A percentile compares a stretch with the other conserved stretches of the same genome.
These are phyloP conservation scores for Diachrysia chrysitis DNA, from an alignment of 2,888 invertebrate species.

Conservation along the genomic window DNA sequence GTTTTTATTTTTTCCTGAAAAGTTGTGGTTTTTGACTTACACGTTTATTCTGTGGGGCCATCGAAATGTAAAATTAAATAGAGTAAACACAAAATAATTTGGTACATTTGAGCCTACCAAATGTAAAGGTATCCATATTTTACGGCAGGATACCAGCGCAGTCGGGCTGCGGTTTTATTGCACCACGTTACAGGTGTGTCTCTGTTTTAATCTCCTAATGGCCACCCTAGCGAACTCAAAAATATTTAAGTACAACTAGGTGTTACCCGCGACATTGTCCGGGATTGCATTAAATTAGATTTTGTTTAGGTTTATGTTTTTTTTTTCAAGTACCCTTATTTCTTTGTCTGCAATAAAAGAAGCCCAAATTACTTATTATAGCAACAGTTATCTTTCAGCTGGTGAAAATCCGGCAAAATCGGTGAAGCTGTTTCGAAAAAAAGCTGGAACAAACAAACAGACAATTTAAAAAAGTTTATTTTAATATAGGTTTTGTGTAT, in stretches of 20 bases:
- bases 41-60: too few species aligned
- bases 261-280: not conserved
- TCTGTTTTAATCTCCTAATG: slow-evolving; percentile 84
- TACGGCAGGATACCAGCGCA: slow-evolving; percentile 54
- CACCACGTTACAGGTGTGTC: slow-evolving; percentile 76
- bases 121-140: slow-evolving; percentile 63
- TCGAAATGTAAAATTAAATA: not conserved
- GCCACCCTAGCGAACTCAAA: slow-evolving; percentile 65
- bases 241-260: slow-evolving; percentile 24
- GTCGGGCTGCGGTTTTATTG: slow-evolving; percentile 66
- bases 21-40: too few species aligned
- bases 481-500: too few species aligned
- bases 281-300: not conserved
- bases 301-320: not conserved
- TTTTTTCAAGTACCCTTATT: too few species aligned
- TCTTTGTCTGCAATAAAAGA: too few species aligned
- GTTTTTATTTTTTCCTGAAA: too few species aligned
- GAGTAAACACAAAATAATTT: slow-evolving; percentile 28
- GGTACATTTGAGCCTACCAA: slow-evolving; percentile 57
- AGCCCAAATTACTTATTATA: too few species aligned
- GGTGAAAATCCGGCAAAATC: too few species aligned
- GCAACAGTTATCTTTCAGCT: too few species aligned
- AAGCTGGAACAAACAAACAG: too few species aligned
- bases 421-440: too few species aligned
- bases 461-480: too few species aligned